Percentiles rank a stretch among this genome's conserved stretches.
Conservation (phyloP, 2,113 vertebrate genomes). For the Plecturocebus donacophilus region DNA sequence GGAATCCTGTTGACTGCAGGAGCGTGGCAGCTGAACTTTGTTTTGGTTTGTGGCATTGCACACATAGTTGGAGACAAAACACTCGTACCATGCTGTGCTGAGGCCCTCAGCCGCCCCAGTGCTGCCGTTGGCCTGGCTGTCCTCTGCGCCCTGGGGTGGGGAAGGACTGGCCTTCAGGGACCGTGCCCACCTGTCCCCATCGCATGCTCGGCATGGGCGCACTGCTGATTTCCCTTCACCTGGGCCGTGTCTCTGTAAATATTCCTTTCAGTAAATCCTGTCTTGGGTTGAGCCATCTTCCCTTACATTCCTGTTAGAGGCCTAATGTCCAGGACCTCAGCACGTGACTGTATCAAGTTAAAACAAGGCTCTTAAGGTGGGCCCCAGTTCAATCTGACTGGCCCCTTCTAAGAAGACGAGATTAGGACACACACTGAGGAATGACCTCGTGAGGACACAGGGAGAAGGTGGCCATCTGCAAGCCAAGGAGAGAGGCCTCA, state of each 20-base stretch:
- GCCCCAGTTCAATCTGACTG: neutral
- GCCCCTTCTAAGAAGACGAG: neutral
- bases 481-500: fast-evolving
- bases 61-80: neutral
- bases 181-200: fast-evolving
- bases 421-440: neutral
- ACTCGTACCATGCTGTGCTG: fast-evolving
- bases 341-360: neutral
- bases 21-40: fast-evolving
- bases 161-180: neutral
- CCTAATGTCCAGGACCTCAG: neutral
- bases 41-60: neutral
- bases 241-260: fast-evolving
- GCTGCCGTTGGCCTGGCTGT: fast-evolving
- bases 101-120: fast-evolving
- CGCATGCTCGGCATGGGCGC: neutral
- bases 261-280: neutral
- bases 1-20: neutral
- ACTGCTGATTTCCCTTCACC: neutral
- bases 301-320: neutral
- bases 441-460: fast-evolving
- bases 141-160: neutral
- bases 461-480: fast-evolving
- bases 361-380: neutral
- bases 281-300: neutral